A percentile compares a stretch with the other conserved stretches of the same genome.
Evolutionary conservation across 2,113 vertebrate species (phyloP).

Genomic region (Tichodroma muraria): DNA sequence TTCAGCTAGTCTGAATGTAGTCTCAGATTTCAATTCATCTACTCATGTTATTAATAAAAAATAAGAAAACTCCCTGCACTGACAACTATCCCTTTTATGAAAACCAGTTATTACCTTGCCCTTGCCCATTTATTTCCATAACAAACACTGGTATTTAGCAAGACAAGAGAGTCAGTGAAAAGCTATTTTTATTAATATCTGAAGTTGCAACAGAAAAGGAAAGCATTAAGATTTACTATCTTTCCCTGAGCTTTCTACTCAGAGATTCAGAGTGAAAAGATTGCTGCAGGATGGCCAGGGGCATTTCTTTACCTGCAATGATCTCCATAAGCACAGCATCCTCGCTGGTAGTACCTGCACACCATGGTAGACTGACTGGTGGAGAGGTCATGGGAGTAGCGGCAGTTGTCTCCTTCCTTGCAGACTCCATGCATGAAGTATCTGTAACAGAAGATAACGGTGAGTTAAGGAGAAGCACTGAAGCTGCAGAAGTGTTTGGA

Average conservation of each 20-base stretch:
- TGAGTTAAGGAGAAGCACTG: background rate
- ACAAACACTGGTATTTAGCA: background rate
- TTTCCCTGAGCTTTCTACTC: background rate
- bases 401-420: constrained; percentile 97
- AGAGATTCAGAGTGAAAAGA: background rate
- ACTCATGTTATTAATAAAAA: background rate
- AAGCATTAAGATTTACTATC: background rate
- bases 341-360: constrained; percentile 96
- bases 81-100: background rate
- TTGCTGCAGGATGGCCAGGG: background rate
- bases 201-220: background rate
- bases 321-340: constrained; percentile 93
- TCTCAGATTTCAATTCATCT: background rate
- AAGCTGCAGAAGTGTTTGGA: background rate
- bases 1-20: background rate
- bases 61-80: background rate
- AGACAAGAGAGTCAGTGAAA: background rate
- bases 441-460: constrained; percentile 63
- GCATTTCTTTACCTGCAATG: constrained; percentile 86
- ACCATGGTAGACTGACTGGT: constrained; percentile 85
- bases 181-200: background rate
- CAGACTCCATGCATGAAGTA: constrained; percentile 99
- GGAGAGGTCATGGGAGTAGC: constrained; percentile 91
- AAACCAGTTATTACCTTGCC: background rate
- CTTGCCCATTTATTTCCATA: background rate